Evolutionary conservation across 2,888 invertebrate species (phyloP).

Genomic region (Xestia sexstrigata): DNA sequence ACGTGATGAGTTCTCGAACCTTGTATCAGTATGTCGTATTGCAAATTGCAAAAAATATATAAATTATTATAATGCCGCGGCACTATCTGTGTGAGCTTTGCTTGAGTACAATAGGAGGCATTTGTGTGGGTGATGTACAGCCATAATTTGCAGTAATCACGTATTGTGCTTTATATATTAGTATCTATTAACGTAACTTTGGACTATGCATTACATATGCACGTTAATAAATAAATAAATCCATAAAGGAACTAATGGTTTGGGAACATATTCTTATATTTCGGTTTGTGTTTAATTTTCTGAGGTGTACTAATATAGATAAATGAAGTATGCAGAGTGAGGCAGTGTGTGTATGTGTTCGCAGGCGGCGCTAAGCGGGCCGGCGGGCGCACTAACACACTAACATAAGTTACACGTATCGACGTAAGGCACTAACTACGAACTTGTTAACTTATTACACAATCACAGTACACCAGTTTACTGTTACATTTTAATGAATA

Average conservation of each 20-base stretch:
- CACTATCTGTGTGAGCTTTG: constrained; percentile 74
- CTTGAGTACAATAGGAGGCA: constrained; percentile 73
- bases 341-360: constrained; percentile 84
- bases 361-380: constrained; percentile 88
- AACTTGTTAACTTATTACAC: constrained; percentile 88
- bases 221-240: constrained; percentile 26
- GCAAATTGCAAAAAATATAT: constrained; percentile 26
- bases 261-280: constrained; percentile 29
- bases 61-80: constrained; percentile 34
- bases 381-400: constrained; percentile 82
- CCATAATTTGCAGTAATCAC: constrained; percentile 81
- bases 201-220: constrained; percentile 31
- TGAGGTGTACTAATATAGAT: constrained; percentile 55
- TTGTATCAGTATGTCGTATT: constrained; percentile 33
- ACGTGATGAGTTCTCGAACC: constrained; percentile 23
- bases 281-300: constrained; percentile 41
- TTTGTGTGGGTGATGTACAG: constrained; percentile 88
- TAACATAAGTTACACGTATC: constrained; percentile 85
- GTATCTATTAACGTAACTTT: constrained; percentile 47
- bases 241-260: constrained; percentile 37
- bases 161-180: constrained; percentile 64
- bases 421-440: constrained; percentile 88
- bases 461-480: constrained; percentile 50
- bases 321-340: constrained; percentile 60
- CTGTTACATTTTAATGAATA: constrained; percentile 9